Evolutionary conservation across 1,140 invertebrate species (phyloP), one percentile per base, ranked within the genome.

Genomic region (Drosophila fuyamai): DNA sequence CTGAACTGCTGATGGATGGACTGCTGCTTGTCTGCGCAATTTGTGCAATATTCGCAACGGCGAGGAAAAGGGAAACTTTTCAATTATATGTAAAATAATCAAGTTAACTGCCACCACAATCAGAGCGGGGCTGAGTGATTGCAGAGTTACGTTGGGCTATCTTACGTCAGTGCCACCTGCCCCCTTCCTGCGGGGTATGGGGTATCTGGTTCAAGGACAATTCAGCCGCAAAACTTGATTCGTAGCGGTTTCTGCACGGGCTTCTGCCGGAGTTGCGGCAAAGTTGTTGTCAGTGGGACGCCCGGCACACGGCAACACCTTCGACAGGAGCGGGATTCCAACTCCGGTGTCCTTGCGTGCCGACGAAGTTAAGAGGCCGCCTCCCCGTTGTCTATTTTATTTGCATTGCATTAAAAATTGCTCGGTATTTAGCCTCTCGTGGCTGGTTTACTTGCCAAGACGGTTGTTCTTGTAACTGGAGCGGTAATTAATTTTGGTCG

Each of bases 31-130:
- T 84, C 60, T 85, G 56, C 59, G 65, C 73, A 68, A 71, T 78
- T 75, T 86, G 58, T 70, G 79, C 70, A 82, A 83, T 77, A 82
- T 83, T 63, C 73, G 71, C 76, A 86, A 63, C 60, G 62, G 58
- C 55, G 51, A 41, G 74, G 61, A 50, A 79, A 51, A 65, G 60
- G 67, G 63, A 70, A 86, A 82, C 83, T 88, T 88, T 88, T 88
- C 83, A 88, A 88, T 88, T 88, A 88, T 88, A 88, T 88, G 79
- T 43, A 88, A 88, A 88, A 88, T 88, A 88, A 88, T 88, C 79
- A 88, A 83, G 79, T 88, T 86, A 86, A 86, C 76, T 88, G 79
- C 70, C 76, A 77, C 83, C 83, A 57, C 76, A 86, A 82, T 56
- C 29, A 47, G 51, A 36, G 51, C 27, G 41, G 32, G 40, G 18